A percentile compares a stretch with the other conserved stretches of the same genome.
These are phyloP conservation scores for Gobiocypris rarus DNA, from an alignment of 2,113 vertebrate genomes.

Conservation along the genomic window DNA sequence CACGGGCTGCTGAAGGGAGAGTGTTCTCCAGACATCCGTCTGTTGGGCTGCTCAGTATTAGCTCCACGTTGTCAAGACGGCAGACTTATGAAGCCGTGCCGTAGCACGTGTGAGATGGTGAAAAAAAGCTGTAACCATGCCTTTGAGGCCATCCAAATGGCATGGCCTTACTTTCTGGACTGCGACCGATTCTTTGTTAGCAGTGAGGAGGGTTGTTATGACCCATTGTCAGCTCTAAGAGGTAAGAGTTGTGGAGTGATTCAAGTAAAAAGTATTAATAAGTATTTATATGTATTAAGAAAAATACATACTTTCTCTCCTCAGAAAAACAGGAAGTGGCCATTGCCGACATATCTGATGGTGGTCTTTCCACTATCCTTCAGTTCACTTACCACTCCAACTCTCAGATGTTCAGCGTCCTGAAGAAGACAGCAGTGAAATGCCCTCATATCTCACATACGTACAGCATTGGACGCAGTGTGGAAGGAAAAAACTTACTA, in stretches of 20 bases:
- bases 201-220: constrained; percentile 86
- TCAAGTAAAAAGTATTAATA: neutral
- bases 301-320: constrained; percentile 2
- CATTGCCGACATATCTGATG: constrained; percentile 70
- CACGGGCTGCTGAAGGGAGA: constrained; percentile 90
- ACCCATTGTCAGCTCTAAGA: constrained; percentile 83
- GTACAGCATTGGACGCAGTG: constrained; percentile 94
- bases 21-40: constrained; percentile 89
- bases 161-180: constrained; percentile 97
- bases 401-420: constrained; percentile 83
- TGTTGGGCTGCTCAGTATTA: constrained; percentile 90
- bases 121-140: constrained; percentile 83
- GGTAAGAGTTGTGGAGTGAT: constrained; percentile 70
- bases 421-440: constrained; percentile 87
- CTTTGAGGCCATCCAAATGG: constrained; percentile 93
- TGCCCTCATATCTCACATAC: constrained; percentile 86
- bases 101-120: constrained; percentile 83
- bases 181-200: constrained; percentile 87
- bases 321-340: constrained; percentile 76
- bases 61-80: constrained; percentile 83
- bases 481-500: constrained; percentile 88
- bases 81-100: constrained; percentile 83
- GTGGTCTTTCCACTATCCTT: constrained; percentile 82
- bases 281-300: too few relatives aligned
- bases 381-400: constrained; percentile 89